Evolutionary conservation across 2,888 invertebrate species (phyloP).

Genomic region (Camptogramma bilineatum): DNA sequence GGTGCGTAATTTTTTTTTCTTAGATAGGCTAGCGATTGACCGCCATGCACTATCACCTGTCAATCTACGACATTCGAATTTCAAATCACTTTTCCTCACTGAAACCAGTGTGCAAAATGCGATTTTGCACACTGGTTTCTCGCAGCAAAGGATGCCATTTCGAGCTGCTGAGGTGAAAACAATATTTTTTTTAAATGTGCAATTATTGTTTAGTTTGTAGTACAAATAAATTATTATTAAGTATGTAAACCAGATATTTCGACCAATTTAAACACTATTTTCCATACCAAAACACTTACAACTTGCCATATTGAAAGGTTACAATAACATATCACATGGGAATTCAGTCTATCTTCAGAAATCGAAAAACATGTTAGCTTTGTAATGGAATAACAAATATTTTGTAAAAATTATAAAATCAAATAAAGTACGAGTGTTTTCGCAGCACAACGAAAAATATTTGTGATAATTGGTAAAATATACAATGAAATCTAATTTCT

Average conservation of each 20-base stretch:
- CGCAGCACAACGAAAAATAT: constrained; percentile 33
- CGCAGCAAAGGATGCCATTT: too few relatives aligned
- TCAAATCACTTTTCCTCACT: too few relatives aligned
- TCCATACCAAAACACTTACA: constrained; percentile 9
- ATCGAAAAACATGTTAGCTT: constrained; percentile 12
- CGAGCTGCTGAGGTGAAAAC: too few relatives aligned
- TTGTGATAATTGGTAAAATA: constrained; percentile 31
- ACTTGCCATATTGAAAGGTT: constrained; percentile 23
- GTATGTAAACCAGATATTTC: not conserved
- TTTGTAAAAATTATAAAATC: constrained; percentile 18
- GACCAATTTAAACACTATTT: not conserved
- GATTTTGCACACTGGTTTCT: too few relatives aligned
- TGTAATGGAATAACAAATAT: constrained; percentile 15
- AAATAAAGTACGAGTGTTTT: constrained; percentile 29
- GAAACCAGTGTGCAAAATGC: too few relatives aligned
- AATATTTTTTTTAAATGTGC: too few relatives aligned
- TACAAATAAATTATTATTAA: not conserved
- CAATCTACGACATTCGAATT: too few relatives aligned
- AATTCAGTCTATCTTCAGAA: constrained; percentile 39
- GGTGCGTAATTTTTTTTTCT: too few relatives aligned
- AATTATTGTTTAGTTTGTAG: too few relatives aligned
- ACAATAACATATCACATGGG: constrained; percentile 40
- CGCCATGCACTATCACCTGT: too few relatives aligned
- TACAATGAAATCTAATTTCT: constrained; percentile 39
- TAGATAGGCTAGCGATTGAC: too few relatives aligned